Evolutionary conservation across 2,797 vertebrate genomes (phyloP).

Genomic region (Falco cherrug): DNA sequence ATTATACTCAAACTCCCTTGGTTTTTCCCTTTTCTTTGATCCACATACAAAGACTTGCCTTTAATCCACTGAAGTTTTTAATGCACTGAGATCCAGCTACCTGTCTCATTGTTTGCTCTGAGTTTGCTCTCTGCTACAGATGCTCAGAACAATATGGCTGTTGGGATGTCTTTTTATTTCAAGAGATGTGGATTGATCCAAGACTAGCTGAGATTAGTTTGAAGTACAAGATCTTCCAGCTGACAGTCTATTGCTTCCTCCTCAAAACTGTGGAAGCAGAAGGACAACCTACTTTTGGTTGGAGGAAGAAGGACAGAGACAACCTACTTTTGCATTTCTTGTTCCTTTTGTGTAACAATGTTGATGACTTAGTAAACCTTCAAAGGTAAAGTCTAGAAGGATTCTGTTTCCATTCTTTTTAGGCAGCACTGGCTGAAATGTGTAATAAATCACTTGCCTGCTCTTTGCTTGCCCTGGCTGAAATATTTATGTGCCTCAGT

Average conservation of each 20-base stretch:
- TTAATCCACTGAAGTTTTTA: neutral
- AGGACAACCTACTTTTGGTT: neutral
- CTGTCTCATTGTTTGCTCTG: neutral
- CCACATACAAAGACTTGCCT: neutral
- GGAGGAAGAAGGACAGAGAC: neutral
- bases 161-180: neutral
- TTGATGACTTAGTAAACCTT: neutral
- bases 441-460: neutral
- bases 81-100: neutral
- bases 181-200: neutral
- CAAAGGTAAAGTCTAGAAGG: neutral
- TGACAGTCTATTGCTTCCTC: neutral
- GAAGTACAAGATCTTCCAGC: neutral
- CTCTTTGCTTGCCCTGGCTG: neutral
- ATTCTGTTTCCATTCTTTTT: neutral
- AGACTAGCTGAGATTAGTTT: neutral
- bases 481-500: neutral
- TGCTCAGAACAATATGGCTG: neutral
- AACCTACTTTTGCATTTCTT: neutral
- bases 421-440: neutral
- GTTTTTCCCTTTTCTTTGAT: neutral
- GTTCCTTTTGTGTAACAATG: neutral
- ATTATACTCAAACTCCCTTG: neutral
- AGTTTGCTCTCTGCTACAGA: neutral
- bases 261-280: neutral